Percentiles rank a stretch among this genome's conserved stretches.
Conservation (phyloP, 2,113 vertebrate species). For the Salvelinus alpinus region DNA sequence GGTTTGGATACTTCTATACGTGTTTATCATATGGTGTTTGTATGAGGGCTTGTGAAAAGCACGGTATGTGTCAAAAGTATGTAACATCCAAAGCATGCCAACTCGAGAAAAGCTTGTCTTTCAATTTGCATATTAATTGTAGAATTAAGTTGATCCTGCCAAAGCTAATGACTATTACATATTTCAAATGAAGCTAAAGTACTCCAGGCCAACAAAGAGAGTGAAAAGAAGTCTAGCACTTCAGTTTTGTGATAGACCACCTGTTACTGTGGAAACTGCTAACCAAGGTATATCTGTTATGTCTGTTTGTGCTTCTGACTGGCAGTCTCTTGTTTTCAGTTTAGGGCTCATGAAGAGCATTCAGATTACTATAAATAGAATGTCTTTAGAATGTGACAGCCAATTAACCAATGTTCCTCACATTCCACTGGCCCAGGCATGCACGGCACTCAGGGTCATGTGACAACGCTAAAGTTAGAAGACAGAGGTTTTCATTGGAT, state of each 20-base stretch:
- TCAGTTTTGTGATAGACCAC: too few species aligned
- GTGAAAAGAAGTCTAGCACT: too few species aligned
- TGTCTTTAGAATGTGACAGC: not conserved
- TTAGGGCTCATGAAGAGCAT: not conserved
- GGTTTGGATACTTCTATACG: not conserved
- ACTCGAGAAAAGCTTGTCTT: not conserved
- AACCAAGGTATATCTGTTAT: not conserved
- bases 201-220: not conserved
- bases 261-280: not conserved
- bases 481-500: not conserved
- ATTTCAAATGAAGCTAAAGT: not conserved
- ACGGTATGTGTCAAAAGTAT: not conserved
- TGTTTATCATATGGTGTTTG: not conserved
- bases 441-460: not conserved
- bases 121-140: slow-evolving; percentile 2
- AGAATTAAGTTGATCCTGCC: not conserved
- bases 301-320: not conserved
- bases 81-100: not conserved
- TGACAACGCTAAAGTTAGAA: not conserved
- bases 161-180: not conserved
- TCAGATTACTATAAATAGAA: not conserved
- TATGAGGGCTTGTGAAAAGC: not conserved
- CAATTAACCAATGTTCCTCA: slow-evolving; percentile 21
- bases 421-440: slow-evolving; percentile 14
- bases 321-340: not conserved